Percentiles rank a stretch among this genome's conserved stretches.
These are phyloP conservation scores for Pachymerium ferrugineum DNA, from an alignment of 2,888 invertebrate species.

Conservation along the genomic window DNA sequence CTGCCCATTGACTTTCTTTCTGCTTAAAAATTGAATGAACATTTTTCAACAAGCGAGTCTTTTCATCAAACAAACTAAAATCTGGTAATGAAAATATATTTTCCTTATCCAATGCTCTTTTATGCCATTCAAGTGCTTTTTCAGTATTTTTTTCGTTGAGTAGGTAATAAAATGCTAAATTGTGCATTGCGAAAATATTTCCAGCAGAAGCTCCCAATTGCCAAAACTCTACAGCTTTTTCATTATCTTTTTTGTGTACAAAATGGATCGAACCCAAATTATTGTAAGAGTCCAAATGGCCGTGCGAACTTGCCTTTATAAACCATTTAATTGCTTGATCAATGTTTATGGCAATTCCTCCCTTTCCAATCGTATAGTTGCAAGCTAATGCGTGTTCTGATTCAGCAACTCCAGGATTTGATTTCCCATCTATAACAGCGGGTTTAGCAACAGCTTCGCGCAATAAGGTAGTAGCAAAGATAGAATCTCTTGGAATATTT, in stretches of 20 bases:
- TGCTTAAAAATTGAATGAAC: too few species aligned
- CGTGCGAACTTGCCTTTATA: background rate
- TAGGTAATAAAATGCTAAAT: background rate
- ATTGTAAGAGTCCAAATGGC: background rate
- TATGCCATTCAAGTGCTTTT: background rate
- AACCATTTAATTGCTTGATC: background rate
- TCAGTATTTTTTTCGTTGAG: background rate
- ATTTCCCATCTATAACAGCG: background rate
- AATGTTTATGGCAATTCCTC: background rate
- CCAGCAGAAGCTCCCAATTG: background rate
- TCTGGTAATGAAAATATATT: too few species aligned
- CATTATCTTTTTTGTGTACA: background rate
- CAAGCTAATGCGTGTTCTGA: background rate
- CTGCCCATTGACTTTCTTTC: too few species aligned
- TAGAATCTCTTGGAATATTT: too few species aligned
- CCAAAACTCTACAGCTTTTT: background rate
- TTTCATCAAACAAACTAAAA: too few species aligned
- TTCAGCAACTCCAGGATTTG: background rate
- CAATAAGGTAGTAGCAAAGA: too few species aligned
- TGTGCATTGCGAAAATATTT: background rate
- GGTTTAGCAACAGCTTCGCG: background rate
- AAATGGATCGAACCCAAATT: background rate
- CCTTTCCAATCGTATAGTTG: background rate
- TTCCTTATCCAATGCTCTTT: background rate
- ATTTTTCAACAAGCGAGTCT: too few species aligned